A percentile compares a stretch with the other conserved stretches of the same genome.
These are phyloP conservation scores for Oceanodroma tethys DNA, from an alignment of 2,113 vertebrate genomes.

Conservation along the genomic window DNA sequence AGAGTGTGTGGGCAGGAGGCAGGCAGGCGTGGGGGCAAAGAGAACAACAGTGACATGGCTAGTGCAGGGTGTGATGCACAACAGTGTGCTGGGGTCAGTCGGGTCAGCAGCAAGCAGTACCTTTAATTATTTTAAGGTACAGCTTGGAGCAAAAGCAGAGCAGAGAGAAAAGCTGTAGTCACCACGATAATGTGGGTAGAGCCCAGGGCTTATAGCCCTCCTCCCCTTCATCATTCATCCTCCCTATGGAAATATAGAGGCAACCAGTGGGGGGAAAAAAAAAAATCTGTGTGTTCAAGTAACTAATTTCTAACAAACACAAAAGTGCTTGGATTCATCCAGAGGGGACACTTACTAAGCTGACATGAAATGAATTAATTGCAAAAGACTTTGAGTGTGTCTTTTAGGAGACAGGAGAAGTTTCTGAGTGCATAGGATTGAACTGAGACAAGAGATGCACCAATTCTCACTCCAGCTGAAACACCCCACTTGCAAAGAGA, in stretches of 20 bases:
- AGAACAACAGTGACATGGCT: fast-evolving
- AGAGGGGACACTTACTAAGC: background rate
- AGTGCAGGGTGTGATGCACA: background rate
- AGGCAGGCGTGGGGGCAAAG: background rate
- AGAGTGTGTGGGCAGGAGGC: background rate
- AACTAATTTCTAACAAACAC: background rate
- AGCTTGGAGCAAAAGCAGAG: background rate
- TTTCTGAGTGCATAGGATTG: background rate
- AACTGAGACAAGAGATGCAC: background rate
- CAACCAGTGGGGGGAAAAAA: background rate
- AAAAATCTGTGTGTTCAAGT: background rate
- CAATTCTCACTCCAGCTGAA: background rate
- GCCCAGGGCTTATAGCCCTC: background rate
- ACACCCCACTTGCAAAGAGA: background rate
- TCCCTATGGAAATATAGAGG: background rate
- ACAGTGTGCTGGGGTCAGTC: background rate
- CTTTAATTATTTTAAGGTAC: background rate
- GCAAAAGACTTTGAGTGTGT: background rate
- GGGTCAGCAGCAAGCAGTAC: background rate
- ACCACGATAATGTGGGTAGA: background rate
- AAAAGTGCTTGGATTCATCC: background rate
- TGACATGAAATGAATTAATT: background rate
- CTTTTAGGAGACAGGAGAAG: background rate
- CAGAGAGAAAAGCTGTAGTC: background rate
- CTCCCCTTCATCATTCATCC: background rate